Base-by-base conservation (phyloP, 2,113 vertebrate genomes). In the Zapus hudsonius region DNA sequence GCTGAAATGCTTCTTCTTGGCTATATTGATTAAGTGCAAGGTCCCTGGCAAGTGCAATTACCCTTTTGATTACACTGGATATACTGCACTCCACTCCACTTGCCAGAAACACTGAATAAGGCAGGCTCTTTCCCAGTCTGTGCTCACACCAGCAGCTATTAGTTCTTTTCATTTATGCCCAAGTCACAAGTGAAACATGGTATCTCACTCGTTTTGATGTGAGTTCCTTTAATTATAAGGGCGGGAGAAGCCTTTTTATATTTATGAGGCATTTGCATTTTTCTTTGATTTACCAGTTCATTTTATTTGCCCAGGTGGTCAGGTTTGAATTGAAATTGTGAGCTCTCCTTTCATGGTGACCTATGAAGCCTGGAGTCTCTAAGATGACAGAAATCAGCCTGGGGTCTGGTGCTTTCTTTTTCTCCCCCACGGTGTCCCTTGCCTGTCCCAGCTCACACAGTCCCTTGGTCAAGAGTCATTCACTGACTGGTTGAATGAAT, bases 241-340 rank as follows among this genome's bases (percentile, higher is more conserved):
- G 3, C 67, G 22, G 8, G 20, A 40, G 22, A 86, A 42, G 1
- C 11, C 23, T 74, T 78, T 63, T 70, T 22, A 33, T 82, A 55
- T 61, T 42, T 75, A 80, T 61, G 72, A 72, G 36, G 36, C 6
- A 63, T 29, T 12, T 84, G 44, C 22, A 63, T 72, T 84, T 82
- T 92, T 82, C 44, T 90, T 93, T 75, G 38, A 61, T 38, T 85
- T 67, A 17, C 2, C 55, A 87, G 47, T 85, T 91, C 36, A 67
- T 33, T 36, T 31, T 42, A 55, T 94, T 76, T 75, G 66, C 3
- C 89, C 22, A 31, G 55, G 40, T 22, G 67, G 55, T 72, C 33
- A 36, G 2, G 70, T 69, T 86, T 66, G 33, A 92, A 93, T 22
- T 67, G n/a, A 84, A 95, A 95, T 84, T n/a, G 55, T 5, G 17